These are phyloP conservation scores for Acridotheres tristis DNA, from an alignment of 2,797 vertebrate genomes.

Conservation along the genomic window DNA sequence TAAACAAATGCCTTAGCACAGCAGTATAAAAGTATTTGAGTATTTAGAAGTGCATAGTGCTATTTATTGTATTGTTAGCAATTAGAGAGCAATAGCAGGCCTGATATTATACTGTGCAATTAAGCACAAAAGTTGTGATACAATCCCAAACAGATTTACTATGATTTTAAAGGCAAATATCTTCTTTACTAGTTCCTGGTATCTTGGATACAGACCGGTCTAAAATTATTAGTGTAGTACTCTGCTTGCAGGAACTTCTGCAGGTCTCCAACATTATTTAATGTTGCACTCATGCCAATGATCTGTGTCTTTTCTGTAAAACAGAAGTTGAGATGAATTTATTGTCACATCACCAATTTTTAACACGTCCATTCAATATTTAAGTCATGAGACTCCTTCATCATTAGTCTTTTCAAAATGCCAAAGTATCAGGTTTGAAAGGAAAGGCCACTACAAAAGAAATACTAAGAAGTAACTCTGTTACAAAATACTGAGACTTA, in stretches of 20 bases:
- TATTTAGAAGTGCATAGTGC: background rate
- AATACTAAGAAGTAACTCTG: background rate
- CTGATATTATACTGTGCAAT: background rate
- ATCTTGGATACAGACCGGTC: conserved; percentile 83
- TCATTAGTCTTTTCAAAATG: background rate
- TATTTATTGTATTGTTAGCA: background rate
- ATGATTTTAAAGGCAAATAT: background rate
- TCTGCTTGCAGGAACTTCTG: conserved; percentile 91
- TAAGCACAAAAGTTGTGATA: background rate
- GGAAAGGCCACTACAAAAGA: accelerated
- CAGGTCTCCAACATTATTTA: conserved; percentile 90
- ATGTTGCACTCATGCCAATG: conserved; percentile 95
- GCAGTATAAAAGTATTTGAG: background rate
- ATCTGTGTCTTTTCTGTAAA: conserved; percentile 87
- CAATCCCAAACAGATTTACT: background rate
- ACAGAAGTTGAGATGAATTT: background rate
- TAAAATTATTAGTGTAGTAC: conserved; percentile 88
- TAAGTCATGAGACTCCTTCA: background rate
- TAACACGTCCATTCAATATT: background rate
- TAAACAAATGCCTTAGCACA: background rate
- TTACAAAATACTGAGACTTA: background rate
- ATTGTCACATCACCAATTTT: background rate
- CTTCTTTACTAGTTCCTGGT: background rate
- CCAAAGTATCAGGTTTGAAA: background rate
- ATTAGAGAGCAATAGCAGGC: background rate